Conservation (phyloP, 1,140 invertebrate species). For the Aphaenogaster floridana region DNA sequence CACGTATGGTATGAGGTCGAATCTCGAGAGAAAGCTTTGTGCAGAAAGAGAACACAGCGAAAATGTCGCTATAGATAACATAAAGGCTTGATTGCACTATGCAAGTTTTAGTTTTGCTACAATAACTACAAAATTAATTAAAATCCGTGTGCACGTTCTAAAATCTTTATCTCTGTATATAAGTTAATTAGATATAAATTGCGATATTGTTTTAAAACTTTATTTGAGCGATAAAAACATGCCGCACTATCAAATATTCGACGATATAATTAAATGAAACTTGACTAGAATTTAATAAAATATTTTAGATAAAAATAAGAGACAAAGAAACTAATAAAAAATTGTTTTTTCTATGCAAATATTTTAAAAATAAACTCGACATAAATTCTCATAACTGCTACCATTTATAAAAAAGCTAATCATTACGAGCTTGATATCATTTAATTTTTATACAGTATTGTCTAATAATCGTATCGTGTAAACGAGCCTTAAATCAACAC, state of each 20-base stretch:
- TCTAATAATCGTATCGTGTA: constrained; percentile 11
- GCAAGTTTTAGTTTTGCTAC: neutral
- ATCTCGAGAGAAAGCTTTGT: neutral
- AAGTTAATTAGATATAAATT: neutral
- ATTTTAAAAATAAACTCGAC: neutral
- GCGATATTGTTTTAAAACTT: neutral
- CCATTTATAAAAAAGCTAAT: neutral
- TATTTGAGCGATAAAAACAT: neutral
- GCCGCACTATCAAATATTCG: neutral
- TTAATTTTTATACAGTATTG: neutral
- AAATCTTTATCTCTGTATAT: neutral
- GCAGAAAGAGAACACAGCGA: neutral
- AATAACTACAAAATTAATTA: neutral
- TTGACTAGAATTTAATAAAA: neutral
- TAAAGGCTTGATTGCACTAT: neutral
- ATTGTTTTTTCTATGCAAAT: neutral
- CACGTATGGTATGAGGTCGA: constrained; percentile 54
- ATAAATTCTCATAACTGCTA: neutral
- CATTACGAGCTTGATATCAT: neutral
- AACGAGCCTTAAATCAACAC: constrained; percentile 23
- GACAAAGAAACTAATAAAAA: neutral
- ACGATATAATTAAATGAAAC: neutral
- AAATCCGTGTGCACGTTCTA: neutral
- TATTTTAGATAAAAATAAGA: neutral
- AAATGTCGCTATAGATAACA: neutral